Evolutionary conservation across 2,113 vertebrate species (phyloP).

Genomic region (Sceloporus tristichus): DNA sequence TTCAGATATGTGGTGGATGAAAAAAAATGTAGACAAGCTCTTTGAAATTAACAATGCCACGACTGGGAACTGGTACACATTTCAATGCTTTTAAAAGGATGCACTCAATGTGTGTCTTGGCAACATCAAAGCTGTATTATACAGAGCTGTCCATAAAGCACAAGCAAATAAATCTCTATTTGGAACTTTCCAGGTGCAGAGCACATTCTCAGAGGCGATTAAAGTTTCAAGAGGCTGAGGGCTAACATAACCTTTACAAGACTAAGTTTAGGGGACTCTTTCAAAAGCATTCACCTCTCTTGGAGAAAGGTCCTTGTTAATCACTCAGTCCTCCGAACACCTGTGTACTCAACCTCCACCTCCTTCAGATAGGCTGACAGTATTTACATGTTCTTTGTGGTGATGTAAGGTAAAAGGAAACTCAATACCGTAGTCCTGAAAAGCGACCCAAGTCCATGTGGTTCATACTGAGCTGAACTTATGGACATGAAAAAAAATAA

Average conservation of each 20-base stretch:
- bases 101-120: background rate
- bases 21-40: background rate
- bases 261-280: background rate
- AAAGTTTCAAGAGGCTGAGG: constrained; percentile 23
- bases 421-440: background rate
- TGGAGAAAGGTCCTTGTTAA: constrained; percentile 14
- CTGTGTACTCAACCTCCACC: background rate
- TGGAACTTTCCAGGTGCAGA: background rate
- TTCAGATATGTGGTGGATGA: background rate
- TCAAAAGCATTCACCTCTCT: constrained; percentile 23
- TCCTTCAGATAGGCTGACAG: constrained; percentile 25
- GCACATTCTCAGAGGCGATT: constrained; percentile 36
- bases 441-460: background rate
- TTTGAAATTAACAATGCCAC: background rate
- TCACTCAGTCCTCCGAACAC: constrained; percentile 21
- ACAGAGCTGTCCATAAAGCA: constrained; percentile 30
- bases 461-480: constrained; percentile 22
- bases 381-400: constrained; percentile 29
- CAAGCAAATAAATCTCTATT: constrained; percentile 30
- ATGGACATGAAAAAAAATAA: constrained; percentile 18
- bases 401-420: constrained; percentile 24
- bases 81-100: constrained; percentile 32
- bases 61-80: background rate
- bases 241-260: constrained; percentile 40
- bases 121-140: constrained; percentile 46